Conservation (phyloP, 2,888 invertebrate species). For the Tenthredo notha region DNA sequence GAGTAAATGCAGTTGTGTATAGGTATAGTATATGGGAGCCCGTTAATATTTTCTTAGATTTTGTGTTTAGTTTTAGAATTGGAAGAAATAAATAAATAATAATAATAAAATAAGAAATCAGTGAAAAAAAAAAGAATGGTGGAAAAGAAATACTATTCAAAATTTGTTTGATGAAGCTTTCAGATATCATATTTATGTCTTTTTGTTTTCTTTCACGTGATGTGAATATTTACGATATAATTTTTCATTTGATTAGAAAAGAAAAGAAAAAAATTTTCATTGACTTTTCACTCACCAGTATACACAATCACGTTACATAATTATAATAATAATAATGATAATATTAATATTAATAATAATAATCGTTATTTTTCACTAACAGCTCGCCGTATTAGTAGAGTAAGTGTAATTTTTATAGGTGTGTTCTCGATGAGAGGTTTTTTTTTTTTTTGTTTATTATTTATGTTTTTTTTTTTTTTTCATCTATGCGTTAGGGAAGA, state of each 20-base stretch:
- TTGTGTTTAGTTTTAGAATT: neutral
- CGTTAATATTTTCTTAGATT: neutral
- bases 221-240: neutral
- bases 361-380: slow-evolving; percentile 45
- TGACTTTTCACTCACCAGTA: neutral
- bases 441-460: slow-evolving; percentile 68
- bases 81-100: neutral
- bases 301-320: neutral
- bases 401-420: slow-evolving; percentile 45
- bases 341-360: neutral
- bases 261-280: neutral
- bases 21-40: neutral
- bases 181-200: neutral
- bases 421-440: slow-evolving; percentile 16
- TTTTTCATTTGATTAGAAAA: neutral
- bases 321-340: slow-evolving; percentile 12
- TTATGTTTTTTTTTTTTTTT: slow-evolving; percentile 68
- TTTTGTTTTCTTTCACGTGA: neutral
- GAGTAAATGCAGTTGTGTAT: slow-evolving; percentile 1
- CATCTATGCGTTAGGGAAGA: slow-evolving; percentile 70
- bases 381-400: slow-evolving; percentile 54
- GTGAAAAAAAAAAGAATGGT: no score
- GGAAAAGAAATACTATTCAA: neutral
- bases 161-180: neutral
- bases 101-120: neutral